phyloP scores from a whole-genome alignment of 1,140 invertebrate species.

The Drosophila nannoptera region DNA sequence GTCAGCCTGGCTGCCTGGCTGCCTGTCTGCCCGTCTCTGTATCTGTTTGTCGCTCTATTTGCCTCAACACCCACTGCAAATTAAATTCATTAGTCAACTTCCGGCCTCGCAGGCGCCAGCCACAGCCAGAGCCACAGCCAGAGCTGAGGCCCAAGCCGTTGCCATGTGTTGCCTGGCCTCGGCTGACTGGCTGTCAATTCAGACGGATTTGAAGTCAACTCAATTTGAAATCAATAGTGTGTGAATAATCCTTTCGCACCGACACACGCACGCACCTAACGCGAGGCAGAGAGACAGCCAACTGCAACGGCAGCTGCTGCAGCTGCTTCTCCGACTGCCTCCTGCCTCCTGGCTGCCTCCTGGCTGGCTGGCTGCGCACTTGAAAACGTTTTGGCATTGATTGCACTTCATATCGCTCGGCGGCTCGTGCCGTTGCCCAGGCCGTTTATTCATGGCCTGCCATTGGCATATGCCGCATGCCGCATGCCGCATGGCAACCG shows the following conservation, averaged over 20 bases:
- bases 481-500: slow-evolving; percentile 48
- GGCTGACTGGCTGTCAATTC: slow-evolving; percentile 67
- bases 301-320: slow-evolving; percentile 30
- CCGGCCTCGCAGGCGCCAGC: slow-evolving; percentile 51
- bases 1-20: slow-evolving; percentile 31
- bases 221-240: slow-evolving; percentile 78
- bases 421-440: slow-evolving; percentile 23
- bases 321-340: slow-evolving; percentile 19
- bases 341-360: no score
- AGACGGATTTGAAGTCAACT: slow-evolving; percentile 77
- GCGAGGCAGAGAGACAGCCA: slow-evolving; percentile 27
- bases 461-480: slow-evolving; percentile 68
- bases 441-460: slow-evolving; percentile 66
- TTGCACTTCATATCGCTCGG: slow-evolving; percentile 74
- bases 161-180: slow-evolving; percentile 55
- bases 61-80: slow-evolving; percentile 75
- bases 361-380: slow-evolving; percentile 40
- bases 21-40: slow-evolving; percentile 13
- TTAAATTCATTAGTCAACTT: slow-evolving; percentile 78
- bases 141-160: slow-evolving; percentile 25
- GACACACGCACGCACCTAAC: background rate
- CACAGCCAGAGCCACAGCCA: slow-evolving; percentile 1
- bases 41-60: slow-evolving; percentile 67
- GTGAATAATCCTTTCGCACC: slow-evolving; percentile 77
- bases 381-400: slow-evolving; percentile 76